These are phyloP conservation scores for Aphelocoma californica DNA, from an alignment of 2,797 vertebrate genomes.

Conservation along the genomic window DNA sequence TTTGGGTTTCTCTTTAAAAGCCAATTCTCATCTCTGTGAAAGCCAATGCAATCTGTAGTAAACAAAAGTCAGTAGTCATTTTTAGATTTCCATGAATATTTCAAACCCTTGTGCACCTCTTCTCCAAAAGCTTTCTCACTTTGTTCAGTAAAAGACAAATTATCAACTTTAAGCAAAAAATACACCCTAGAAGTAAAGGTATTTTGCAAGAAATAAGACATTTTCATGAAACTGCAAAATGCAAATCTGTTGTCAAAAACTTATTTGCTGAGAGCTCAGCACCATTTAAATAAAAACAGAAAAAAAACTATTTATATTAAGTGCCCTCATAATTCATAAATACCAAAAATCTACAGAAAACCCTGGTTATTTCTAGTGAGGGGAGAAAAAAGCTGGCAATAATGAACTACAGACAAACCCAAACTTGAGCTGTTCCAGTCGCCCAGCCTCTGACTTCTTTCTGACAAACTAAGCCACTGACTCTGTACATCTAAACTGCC, in stretches of 20 bases:
- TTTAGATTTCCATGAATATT: constrained; percentile 39
- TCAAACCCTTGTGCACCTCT: not conserved
- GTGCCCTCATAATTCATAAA: not conserved
- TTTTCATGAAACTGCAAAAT: constrained; percentile 3
- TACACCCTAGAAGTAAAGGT: not conserved
- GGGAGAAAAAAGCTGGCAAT: not conserved
- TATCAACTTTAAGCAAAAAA: constrained; percentile 9
- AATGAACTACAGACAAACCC: not conserved
- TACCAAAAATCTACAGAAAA: not conserved
- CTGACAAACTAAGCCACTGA: not conserved
- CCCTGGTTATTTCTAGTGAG: not conserved
- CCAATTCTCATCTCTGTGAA: constrained; percentile 14
- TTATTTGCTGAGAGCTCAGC: not conserved
- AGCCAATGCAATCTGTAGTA: constrained; percentile 21
- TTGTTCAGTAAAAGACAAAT: not conserved
- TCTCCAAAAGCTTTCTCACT: not conserved
- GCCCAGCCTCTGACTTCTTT: not conserved
- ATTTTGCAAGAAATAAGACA: not conserved
- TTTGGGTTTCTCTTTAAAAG: constrained; percentile 45
- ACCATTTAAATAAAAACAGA: not conserved
- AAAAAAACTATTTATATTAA: not conserved
- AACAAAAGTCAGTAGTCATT: constrained; percentile 32
- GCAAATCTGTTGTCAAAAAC: not conserved
- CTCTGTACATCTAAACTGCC: constrained; percentile 30
- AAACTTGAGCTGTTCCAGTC: not conserved